phyloP scores from a whole-genome alignment of 2,888 invertebrate species.

The Therioaphis trifolii region DNA sequence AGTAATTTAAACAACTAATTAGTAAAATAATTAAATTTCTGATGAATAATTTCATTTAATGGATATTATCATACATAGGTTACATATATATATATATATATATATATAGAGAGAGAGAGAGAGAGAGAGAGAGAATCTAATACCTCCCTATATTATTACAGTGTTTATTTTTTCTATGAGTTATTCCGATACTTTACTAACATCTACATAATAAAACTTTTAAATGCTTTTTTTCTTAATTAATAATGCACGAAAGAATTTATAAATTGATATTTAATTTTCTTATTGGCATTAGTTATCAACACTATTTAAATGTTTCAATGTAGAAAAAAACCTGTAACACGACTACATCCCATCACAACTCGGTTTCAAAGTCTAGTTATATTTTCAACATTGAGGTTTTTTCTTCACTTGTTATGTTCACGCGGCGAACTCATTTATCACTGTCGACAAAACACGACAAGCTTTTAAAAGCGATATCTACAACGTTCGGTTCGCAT shows the following conservation, averaged over 20 bases:
- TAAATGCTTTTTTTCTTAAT: neutral
- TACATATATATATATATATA: too few species aligned
- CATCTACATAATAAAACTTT: slow-evolving; percentile 8
- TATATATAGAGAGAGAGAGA: too few species aligned
- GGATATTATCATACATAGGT: too few species aligned
- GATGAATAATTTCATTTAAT: too few species aligned
- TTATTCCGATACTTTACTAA: too few species aligned
- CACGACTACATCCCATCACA: neutral
- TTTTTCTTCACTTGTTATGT: slow-evolving; percentile 36
- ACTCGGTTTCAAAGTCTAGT: slow-evolving; percentile 37
- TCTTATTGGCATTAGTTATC: neutral
- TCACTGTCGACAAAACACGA: slow-evolving; percentile 59
- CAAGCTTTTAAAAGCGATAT: slow-evolving; percentile 60
- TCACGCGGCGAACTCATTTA: slow-evolving; percentile 35
- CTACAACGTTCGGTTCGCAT: slow-evolving; percentile 38
- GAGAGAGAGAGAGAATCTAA: too few species aligned
- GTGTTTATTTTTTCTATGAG: too few species aligned
- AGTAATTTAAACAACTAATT: too few species aligned
- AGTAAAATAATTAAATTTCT: too few species aligned
- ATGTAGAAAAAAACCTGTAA: slow-evolving; percentile 15
- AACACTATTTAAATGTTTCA: slow-evolving; percentile 12
- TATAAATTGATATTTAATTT: neutral
- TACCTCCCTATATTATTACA: too few species aligned
- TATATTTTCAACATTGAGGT: slow-evolving; percentile 33
- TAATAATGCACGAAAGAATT: too few species aligned